A percentile compares a stretch with the other conserved stretches of the same genome.
Evolutionary conservation across 2,888 invertebrate species (phyloP).

Genomic region (Ptilodon capucinus): DNA sequence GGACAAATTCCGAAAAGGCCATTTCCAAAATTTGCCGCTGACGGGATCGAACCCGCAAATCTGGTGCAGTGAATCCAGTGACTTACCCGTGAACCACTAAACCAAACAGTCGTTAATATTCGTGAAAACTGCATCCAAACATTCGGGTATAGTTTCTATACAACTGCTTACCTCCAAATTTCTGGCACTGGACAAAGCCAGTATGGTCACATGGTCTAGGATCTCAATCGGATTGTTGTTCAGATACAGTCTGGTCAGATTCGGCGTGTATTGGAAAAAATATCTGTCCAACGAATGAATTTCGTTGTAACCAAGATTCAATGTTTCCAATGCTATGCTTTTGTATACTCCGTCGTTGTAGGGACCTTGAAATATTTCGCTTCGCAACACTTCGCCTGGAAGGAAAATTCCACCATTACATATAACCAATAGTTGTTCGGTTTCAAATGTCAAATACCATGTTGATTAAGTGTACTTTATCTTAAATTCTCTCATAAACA

Average conservation of each 20-base stretch:
- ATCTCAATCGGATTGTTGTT: conserved; percentile 84
- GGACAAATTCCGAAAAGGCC: no score
- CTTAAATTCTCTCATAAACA: neutral
- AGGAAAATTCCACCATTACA: conserved; percentile 11
- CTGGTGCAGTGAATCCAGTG: no score
- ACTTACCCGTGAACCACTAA: no score
- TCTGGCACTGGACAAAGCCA: conserved; percentile 79
- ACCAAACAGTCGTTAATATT: no score
- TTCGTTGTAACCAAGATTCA: conserved; percentile 85
- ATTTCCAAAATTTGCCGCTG: no score
- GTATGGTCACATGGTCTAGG: conserved; percentile 82
- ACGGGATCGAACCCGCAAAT: no score
- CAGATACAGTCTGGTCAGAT: conserved; percentile 82
- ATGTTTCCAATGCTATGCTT: conserved; percentile 81
- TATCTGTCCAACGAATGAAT: conserved; percentile 84
- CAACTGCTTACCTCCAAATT: conserved; percentile 77
- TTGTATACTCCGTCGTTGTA: conserved; percentile 81
- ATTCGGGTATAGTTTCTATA: conserved; percentile 10
- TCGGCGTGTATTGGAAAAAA: conserved; percentile 85
- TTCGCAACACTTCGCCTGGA: conserved; percentile 83
- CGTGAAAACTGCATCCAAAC: neutral
- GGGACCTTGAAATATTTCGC: conserved; percentile 86
- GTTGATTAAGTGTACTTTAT: neutral
- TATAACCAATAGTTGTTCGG: no score
- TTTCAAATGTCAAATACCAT: neutral